phyloP scores from a whole-genome alignment of 2,797 vertebrate genomes.

The Otolemur crassicaudatus region DNA sequence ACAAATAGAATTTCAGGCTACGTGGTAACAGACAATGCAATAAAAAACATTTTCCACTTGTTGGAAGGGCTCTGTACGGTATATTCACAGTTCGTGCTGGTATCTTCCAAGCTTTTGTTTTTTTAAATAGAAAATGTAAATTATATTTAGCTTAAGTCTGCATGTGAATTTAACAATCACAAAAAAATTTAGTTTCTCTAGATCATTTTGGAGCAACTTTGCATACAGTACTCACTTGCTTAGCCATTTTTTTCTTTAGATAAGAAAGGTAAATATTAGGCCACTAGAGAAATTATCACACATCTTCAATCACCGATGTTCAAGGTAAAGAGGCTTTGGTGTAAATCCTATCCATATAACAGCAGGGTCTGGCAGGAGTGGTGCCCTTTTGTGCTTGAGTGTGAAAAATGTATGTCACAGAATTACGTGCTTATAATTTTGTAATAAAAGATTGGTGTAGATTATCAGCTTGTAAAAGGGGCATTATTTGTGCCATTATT shows the following conservation, averaged over 20 bases:
- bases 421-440: too few species aligned
- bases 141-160: constrained; percentile 48
- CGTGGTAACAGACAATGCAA: neutral
- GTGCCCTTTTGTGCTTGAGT: too few species aligned
- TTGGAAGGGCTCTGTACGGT: neutral
- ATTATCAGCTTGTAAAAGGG: too few species aligned
- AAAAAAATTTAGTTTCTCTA: constrained; percentile 16
- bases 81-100: neutral
- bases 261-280: neutral
- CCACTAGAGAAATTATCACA: neutral
- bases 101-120: constrained; percentile 12
- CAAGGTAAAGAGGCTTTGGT: neutral
- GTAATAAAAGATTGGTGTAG: too few species aligned
- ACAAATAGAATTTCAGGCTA: constrained; percentile 32
- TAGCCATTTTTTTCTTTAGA: neutral
- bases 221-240: neutral
- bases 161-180: constrained; percentile 46
- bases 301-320: neutral
- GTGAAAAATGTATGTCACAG: too few species aligned
- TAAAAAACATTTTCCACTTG: neutral
- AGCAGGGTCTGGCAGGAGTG: too few species aligned
- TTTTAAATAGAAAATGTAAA: constrained; percentile 10
- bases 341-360: neutral
- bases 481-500: too few species aligned
- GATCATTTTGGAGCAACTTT: constrained; percentile 7